Evolutionary conservation across 30 jellyfish, hydroid and myxozoan species (phyloP).

Genomic region (Catostylus mosaicus): DNA sequence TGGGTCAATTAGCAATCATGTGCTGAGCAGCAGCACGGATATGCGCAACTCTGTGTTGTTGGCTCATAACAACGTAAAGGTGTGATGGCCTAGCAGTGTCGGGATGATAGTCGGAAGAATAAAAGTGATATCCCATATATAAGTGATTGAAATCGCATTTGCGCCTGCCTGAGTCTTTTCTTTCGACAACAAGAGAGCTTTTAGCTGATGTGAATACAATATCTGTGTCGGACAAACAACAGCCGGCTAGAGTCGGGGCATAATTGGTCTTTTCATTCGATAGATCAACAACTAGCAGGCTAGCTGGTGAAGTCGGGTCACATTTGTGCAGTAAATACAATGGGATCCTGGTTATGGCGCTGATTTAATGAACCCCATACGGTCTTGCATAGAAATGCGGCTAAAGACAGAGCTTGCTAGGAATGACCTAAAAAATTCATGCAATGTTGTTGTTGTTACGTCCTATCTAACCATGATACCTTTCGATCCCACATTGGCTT

Average conservation of each 20-base stretch:
- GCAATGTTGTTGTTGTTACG: too few relatives aligned
- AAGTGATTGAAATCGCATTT: constrained; percentile 7
- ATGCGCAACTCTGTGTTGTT: not conserved
- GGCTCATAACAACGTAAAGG: not conserved
- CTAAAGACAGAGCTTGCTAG: not conserved
- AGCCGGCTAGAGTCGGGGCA: not conserved
- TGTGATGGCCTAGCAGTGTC: not conserved
- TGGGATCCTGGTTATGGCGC: not conserved
- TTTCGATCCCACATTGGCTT: too few relatives aligned
- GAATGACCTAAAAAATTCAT: not conserved
- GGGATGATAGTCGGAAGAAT: not conserved
- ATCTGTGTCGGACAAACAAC: constrained; percentile 29
- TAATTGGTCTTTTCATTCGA: constrained; percentile 32
- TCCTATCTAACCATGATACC: too few relatives aligned
- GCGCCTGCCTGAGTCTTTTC: not conserved
- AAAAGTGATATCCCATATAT: not conserved
- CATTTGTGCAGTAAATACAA: not conserved
- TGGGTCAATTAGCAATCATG: not conserved
- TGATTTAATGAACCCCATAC: constrained; percentile 13
- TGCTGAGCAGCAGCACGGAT: not conserved
- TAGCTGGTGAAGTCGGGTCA: not conserved
- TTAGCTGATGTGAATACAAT: not conserved
- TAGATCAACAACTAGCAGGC: not conserved
- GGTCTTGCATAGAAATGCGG: not conserved
- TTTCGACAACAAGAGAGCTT: constrained; percentile 23